Conservation (phyloP, 1,140 invertebrate species). For the Trichoplusia ni region DNA sequence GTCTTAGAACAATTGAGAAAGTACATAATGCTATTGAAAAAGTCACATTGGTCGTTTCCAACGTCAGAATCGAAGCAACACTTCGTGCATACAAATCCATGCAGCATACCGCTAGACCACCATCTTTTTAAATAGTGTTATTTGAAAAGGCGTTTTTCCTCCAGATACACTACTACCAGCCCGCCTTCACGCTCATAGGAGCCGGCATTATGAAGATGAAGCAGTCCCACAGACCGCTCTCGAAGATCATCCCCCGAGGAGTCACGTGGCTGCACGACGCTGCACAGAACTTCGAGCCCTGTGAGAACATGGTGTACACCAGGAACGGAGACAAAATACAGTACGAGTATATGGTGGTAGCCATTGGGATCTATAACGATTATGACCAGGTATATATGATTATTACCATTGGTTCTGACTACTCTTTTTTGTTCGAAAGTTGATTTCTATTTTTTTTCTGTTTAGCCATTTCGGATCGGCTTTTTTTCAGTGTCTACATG, state of each 20-base stretch:
- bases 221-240: conserved; percentile 84
- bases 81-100: too few species aligned
- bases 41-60: too few species aligned
- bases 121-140: too few species aligned
- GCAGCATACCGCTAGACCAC: too few species aligned
- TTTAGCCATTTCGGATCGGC: too few species aligned
- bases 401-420: too few species aligned
- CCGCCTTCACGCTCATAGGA: conserved; percentile 95
- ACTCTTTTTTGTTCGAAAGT: too few species aligned
- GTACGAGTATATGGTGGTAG: conserved; percentile 92
- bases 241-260: conserved; percentile 87
- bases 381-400: conserved; percentile 93
- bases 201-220: conserved; percentile 90
- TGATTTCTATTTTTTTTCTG: too few species aligned
- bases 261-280: conserved; percentile 90
- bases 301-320: conserved; percentile 87
- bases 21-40: too few species aligned
- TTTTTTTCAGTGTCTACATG: too few species aligned
- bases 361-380: conserved; percentile 90
- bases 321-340: conserved; percentile 85
- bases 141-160: background rate
- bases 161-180: conserved; percentile 97
- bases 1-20: too few species aligned
- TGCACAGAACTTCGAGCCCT: conserved; percentile 88
- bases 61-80: too few species aligned